Conservation (phyloP, 1,140 invertebrate species). For the Drosophila athabasca region DNA sequence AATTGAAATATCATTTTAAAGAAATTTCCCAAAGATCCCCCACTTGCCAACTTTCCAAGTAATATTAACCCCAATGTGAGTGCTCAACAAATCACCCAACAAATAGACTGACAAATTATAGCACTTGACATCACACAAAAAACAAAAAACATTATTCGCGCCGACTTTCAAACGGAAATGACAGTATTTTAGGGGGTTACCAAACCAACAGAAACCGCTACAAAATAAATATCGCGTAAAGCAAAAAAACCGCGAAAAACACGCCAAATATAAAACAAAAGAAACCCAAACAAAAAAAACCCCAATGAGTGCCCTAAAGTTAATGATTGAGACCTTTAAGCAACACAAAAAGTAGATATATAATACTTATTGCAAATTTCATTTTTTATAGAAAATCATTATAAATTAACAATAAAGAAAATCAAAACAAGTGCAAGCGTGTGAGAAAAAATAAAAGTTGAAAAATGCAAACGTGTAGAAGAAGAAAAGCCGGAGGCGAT, state of each 20-base stretch:
- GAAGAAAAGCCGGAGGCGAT: slow-evolving; percentile 65
- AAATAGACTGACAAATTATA: slow-evolving; percentile 26
- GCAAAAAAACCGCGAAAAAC: slow-evolving; percentile 15
- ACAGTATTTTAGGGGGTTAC: slow-evolving; percentile 57
- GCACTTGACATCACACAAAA: slow-evolving; percentile 30
- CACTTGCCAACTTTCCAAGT: slow-evolving; percentile 7
- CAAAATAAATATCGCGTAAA: slow-evolving; percentile 64
- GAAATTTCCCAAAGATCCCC: slow-evolving; percentile 5
- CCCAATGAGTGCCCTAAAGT: slow-evolving; percentile 36
- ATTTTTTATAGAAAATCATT: slow-evolving; percentile 50
- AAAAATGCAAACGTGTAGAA: slow-evolving; percentile 70
- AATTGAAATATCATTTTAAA: neutral
- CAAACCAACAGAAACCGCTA: slow-evolving; percentile 58
- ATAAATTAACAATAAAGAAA: slow-evolving; percentile 62
- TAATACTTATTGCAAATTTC: slow-evolving; percentile 39
- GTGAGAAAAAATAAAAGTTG: slow-evolving; percentile 61
- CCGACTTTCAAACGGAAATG: slow-evolving; percentile 72
- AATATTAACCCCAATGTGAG: neutral
- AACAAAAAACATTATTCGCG: slow-evolving; percentile 44
- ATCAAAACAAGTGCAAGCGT: slow-evolving; percentile 67
- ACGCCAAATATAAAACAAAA: neutral
- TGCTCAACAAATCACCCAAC: slow-evolving; percentile 26
- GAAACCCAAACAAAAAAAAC: slow-evolving; percentile 20
- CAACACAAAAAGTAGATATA: slow-evolving; percentile 10
- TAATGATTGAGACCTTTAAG: slow-evolving; percentile 37